Percentiles rank a stretch among this genome's conserved stretches.
Evolutionary conservation across 2,797 vertebrate species (phyloP).

Genomic region (Choloepus didactylus): DNA sequence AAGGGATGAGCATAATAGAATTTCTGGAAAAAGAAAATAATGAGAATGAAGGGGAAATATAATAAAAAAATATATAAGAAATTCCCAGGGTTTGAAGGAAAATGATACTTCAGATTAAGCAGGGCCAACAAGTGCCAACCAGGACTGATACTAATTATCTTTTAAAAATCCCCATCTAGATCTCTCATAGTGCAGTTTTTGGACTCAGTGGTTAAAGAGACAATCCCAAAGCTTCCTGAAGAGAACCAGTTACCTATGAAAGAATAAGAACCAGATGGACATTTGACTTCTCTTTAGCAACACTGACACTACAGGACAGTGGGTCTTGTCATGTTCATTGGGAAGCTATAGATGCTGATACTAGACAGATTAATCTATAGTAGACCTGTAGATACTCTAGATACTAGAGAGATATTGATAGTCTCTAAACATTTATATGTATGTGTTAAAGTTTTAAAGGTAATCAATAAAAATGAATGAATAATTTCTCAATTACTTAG

Average conservation of each 20-base stretch:
- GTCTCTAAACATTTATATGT: neutral
- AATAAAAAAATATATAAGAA: neutral
- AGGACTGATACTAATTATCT: neutral
- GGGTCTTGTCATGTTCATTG: neutral
- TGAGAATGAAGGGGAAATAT: neutral
- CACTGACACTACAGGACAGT: neutral
- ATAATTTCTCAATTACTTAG: neutral
- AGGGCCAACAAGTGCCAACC: neutral
- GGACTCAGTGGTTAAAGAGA: neutral
- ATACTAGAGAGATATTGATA: neutral
- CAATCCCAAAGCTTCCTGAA: neutral
- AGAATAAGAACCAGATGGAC: neutral
- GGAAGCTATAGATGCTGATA: neutral
- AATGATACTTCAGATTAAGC: neutral
- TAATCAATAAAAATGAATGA: neutral
- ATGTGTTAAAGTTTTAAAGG: neutral
- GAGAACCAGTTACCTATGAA: neutral
- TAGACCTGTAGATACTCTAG: neutral
- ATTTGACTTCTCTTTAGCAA: neutral
- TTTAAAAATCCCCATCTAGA: neutral
- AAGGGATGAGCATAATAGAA: neutral
- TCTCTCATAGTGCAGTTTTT: neutral
- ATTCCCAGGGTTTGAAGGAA: neutral
- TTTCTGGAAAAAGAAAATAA: constrained; percentile 33
- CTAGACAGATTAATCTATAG: no score